phyloP scores from a whole-genome alignment of 2,113 vertebrate genomes.

The Nothoprocta pentlandii region DNA sequence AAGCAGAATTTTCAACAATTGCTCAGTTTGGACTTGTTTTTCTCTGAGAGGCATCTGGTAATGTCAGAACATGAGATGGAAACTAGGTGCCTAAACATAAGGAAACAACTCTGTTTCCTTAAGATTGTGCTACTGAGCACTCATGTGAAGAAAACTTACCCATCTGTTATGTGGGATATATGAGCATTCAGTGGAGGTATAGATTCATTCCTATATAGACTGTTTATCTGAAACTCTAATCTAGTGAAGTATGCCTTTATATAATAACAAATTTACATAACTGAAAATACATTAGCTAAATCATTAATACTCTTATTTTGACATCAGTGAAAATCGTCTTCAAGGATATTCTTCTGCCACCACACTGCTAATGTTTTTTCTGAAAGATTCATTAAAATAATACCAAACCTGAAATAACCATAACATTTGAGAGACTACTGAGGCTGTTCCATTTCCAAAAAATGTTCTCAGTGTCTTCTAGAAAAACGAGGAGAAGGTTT shows the following conservation, averaged over 20 bases:
- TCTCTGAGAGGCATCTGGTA: background rate
- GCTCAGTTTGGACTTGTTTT: background rate
- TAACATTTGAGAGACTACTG: background rate
- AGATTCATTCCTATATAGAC: background rate
- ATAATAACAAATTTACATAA: background rate
- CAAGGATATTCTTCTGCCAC: background rate
- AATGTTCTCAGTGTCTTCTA: background rate
- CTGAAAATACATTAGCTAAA: background rate
- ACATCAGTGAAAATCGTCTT: background rate
- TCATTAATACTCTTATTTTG: background rate
- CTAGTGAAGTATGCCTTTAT: background rate
- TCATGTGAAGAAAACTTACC: background rate
- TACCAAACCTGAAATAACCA: background rate
- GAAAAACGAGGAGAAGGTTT: background rate
- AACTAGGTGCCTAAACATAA: background rate
- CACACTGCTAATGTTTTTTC: background rate
- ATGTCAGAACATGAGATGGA: background rate
- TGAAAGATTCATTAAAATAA: slow-evolving; percentile 13
- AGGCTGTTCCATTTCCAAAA: background rate
- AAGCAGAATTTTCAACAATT: background rate
- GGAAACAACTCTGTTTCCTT: background rate
- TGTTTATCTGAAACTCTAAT: background rate
- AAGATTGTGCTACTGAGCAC: background rate
- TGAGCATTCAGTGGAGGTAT: background rate
- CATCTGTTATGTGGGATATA: background rate